phyloP scores from a whole-genome alignment of 1,140 invertebrate genomes.

The Temnothorax nylanderi region DNA sequence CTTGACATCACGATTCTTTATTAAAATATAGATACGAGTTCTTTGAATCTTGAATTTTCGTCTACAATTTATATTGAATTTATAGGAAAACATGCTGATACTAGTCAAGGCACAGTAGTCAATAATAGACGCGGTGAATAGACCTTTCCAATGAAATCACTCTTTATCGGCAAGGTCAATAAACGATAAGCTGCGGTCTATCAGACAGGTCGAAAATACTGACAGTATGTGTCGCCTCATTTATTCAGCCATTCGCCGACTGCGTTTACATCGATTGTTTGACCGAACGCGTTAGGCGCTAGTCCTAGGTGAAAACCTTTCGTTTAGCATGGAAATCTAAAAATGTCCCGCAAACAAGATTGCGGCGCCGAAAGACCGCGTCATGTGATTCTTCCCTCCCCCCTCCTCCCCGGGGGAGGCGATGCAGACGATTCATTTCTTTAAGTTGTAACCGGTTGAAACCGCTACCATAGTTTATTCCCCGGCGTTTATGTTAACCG shows the following conservation, averaged over 20 bases:
- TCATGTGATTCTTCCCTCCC: not conserved
- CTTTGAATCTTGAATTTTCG: not conserved
- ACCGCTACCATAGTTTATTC: constrained; percentile 16
- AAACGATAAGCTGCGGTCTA: not conserved
- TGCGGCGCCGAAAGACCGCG: constrained; percentile 1
- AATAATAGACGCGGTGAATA: not conserved
- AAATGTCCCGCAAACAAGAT: constrained; percentile 26
- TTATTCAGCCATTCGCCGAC: not conserved
- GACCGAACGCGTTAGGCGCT: not conserved
- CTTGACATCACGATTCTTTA: not conserved
- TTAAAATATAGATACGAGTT: not conserved
- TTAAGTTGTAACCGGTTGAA: constrained; percentile 50
- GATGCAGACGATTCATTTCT: constrained; percentile 28
- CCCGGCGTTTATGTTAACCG: constrained; percentile 61
- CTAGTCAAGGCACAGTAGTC: not conserved
- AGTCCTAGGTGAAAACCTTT: not conserved
- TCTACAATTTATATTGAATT: constrained; percentile 6
- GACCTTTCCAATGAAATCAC: constrained; percentile 13
- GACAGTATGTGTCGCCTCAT: not conserved
- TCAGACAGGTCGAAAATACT: not conserved
- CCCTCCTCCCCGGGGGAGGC: not conserved
- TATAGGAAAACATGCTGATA: not conserved
- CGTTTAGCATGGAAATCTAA: constrained; percentile 37
- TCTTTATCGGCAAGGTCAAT: not conserved
- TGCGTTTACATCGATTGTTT: not conserved